Evolutionary conservation across 2,113 vertebrate species (phyloP).

Genomic region (Fulica atra): DNA sequence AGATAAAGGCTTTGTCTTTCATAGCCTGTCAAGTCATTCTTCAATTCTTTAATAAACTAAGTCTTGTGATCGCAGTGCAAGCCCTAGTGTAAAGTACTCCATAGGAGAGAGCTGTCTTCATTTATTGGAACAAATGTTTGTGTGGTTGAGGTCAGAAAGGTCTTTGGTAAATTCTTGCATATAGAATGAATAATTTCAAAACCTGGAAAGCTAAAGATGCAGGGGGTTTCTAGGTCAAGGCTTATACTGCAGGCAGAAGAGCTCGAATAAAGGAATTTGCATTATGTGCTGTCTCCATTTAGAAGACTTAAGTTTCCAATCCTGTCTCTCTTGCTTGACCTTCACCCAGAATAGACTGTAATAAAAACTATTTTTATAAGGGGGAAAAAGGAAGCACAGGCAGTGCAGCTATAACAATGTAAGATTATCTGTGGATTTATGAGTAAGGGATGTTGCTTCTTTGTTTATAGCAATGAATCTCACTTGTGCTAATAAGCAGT

Average conservation of each 20-base stretch:
- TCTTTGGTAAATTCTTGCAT: neutral
- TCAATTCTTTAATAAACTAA: neutral
- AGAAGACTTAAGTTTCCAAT: conserved; percentile 5
- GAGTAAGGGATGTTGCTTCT: neutral
- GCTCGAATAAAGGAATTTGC: neutral
- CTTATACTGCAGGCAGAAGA: neutral
- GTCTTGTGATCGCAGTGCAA: neutral
- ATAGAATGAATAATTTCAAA: conserved; percentile 16
- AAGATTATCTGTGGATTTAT: conserved; percentile 51
- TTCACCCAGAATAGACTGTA: neutral
- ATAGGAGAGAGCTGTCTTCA: neutral
- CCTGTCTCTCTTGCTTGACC: neutral
- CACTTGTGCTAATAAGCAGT: neutral
- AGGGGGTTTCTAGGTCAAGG: neutral
- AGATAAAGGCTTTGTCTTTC: conserved; percentile 14
- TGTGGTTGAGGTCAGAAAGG: neutral
- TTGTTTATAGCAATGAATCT: conserved; percentile 29
- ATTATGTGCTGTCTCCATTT: neutral
- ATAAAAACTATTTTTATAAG: conserved; percentile 44
- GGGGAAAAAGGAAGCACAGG: neutral
- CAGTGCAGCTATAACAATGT: neutral
- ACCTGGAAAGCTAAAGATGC: neutral
- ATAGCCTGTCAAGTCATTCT: neutral
- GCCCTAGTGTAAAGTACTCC: neutral
- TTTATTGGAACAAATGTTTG: conserved; percentile 17